Evolutionary conservation across 64 coral and sea anemone species (phyloP).

Genomic region (Anthopleura sola): DNA sequence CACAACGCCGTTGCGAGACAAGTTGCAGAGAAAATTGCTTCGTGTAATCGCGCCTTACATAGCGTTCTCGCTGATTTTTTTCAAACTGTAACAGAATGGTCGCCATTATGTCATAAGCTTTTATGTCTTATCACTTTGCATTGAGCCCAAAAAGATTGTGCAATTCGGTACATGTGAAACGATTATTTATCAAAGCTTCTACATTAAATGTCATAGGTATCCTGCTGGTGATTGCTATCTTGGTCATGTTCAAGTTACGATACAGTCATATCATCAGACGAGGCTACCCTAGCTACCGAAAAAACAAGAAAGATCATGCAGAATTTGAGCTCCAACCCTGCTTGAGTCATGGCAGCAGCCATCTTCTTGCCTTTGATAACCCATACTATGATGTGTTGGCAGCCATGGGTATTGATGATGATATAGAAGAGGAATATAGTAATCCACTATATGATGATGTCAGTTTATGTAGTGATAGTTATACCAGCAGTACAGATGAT

Average conservation of each 20-base stretch:
- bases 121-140: too few species aligned
- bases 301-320: constrained; percentile 58
- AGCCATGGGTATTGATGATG: constrained; percentile 94
- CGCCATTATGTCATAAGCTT: too few species aligned
- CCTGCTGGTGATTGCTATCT: neutral
- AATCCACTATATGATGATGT: constrained; percentile 92
- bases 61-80: too few species aligned
- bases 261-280: neutral
- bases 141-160: neutral
- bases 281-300: constrained; percentile 30
- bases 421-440: constrained; percentile 90
- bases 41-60: too few species aligned
- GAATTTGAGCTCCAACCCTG: constrained; percentile 94
- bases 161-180: neutral
- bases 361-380: constrained; percentile 91
- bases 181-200: neutral
- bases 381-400: constrained; percentile 96
- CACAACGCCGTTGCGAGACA: too few species aligned
- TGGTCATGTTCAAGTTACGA: neutral
- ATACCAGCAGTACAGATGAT: constrained; percentile 80
- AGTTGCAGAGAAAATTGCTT: too few species aligned
- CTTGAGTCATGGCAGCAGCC: constrained; percentile 63
- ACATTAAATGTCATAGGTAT: neutral
- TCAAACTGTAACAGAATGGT: too few species aligned
- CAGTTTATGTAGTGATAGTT: constrained; percentile 85